phyloP scores from a whole-genome alignment of 1,140 invertebrate genomes.

The Thaumatotibia leucotreta region DNA sequence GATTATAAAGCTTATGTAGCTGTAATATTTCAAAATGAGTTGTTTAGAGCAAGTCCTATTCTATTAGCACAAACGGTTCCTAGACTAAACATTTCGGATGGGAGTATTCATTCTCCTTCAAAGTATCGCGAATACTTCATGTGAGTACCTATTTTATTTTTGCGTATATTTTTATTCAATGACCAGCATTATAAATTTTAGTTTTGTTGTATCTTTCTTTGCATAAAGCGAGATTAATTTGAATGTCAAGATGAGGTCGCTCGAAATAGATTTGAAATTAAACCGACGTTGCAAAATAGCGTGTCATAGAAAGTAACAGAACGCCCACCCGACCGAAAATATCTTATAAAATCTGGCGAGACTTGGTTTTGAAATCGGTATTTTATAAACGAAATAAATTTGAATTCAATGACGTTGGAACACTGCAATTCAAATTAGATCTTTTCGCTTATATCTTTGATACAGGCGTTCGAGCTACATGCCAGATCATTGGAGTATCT shows the following conservation, averaged over 20 bases:
- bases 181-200: background rate
- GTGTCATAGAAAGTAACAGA: conserved; percentile 41
- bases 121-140: background rate
- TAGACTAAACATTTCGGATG: background rate
- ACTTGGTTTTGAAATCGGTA: background rate
- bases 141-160: background rate
- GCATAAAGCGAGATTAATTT: conserved; percentile 6
- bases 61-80: background rate
- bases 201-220: background rate
- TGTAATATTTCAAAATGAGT: background rate
- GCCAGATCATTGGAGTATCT: too few species aligned
- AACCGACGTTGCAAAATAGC: conserved; percentile 14
- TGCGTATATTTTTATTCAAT: background rate
- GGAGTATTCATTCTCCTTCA: background rate
- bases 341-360: conserved; percentile 18
- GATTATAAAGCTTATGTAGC: background rate
- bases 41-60: background rate
- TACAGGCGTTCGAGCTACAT: too few species aligned
- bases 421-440: too few species aligned
- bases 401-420: too few species aligned
- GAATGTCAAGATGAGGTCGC: conserved; percentile 18
- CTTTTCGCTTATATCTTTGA: too few species aligned
- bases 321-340: conserved; percentile 53
- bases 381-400: too few species aligned
- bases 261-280: conserved; percentile 16